Evolutionary conservation across 1,140 invertebrate genomes (phyloP), one percentile per base, ranked within the genome.

Genomic region (Pogonomyrmex barbatus): DNA sequence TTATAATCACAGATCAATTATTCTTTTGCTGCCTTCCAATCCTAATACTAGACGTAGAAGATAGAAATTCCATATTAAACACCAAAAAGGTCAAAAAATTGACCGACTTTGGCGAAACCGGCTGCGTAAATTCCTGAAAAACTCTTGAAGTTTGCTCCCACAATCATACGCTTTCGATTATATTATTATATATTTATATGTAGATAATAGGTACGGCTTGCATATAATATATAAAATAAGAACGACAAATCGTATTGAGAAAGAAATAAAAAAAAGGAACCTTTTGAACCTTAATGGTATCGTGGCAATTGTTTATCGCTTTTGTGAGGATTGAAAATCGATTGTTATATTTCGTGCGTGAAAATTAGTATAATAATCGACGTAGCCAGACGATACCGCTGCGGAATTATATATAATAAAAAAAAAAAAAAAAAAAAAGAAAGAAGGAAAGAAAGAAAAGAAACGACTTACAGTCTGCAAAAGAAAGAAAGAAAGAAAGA

Each of bases 211-310:
- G 50, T 30, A 79, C 62, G 33, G 42, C 24, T 58, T 73, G 62
- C 42, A 17, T 10, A 45, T 58, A 77, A 87, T 24, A 65, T 68
- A 36, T 36, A 60, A 24, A 86, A 88, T 75, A 88, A 89, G 58
- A 52, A 39, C 24, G 50, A 58, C 56, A 36, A 65, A 62, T 54
- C 79, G 56, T 60, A n/a, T 77, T 17, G 36, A 60, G 10, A 6
- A 68, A 58, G 6, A 54, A n/a, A 36, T 36, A 56, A 75, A 2
- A 75, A 2, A 5, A 73, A 65, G 71, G 42, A 56, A 67, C 67
- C 24, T 24, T 24, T 65, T 36, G 73, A 36, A 81, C 10, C 85
- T 89, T 75, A 39, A 87, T 62, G 81, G n/a, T 88, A 88, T 83
- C 68, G 62, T 81, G 75, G 36, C 10, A 82, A 88, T 65, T 75